Evolutionary conservation across 2,113 vertebrate genomes (phyloP), one percentile per base, ranked within the genome.

Genomic region (Triplophysa dalaica): DNA sequence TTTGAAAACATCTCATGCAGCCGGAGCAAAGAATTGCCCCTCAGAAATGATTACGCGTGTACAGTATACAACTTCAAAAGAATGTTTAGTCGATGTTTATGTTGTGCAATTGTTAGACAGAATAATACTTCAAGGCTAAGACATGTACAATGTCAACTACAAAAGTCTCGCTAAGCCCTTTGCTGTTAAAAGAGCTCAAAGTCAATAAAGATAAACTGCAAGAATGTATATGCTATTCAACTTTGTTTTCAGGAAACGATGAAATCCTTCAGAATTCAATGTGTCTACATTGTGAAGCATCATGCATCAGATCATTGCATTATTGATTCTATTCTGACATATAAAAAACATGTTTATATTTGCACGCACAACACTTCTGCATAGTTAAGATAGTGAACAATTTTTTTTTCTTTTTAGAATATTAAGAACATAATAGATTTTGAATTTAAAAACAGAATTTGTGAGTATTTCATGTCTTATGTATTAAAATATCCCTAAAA

Each of bases 91-190:
- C 1, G 43, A 13, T 60, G 68, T n/a, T 21, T 58, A 58, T 72
- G 38, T 6, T 58, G 10, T 58, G 70, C 29, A 72, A 22, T 9
- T 41, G 70, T 4, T 72, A 58, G n/a, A 72, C 50, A 58, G 10
- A 72, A 72, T 58, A 58, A 72, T 72, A 38, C 19, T 29, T 73
- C 12, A 41, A 60, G 70, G 19, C 70, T 58, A 58, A 72, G 70
- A 22, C 60, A 58, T 72, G 19, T 21, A 56, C 69, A 56, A 56
- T 38, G 69, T 58, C n/a, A 58, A 72, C 17, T 14, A 21, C n/a
- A 33, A 70, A 68, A 50, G 4, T 22, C 2, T 38, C 19, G 5
- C 19, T 38, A 72, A 56, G 69, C 26, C 26, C n/a, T 21, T 3
- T 2, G 10, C 50, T 72, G 69, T 56, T 56, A 56, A 11, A 58